Evolutionary conservation across 2,888 invertebrate genomes (phyloP), one percentile per base, ranked within the genome.

Genomic region (Drosophila pegasa): DNA sequence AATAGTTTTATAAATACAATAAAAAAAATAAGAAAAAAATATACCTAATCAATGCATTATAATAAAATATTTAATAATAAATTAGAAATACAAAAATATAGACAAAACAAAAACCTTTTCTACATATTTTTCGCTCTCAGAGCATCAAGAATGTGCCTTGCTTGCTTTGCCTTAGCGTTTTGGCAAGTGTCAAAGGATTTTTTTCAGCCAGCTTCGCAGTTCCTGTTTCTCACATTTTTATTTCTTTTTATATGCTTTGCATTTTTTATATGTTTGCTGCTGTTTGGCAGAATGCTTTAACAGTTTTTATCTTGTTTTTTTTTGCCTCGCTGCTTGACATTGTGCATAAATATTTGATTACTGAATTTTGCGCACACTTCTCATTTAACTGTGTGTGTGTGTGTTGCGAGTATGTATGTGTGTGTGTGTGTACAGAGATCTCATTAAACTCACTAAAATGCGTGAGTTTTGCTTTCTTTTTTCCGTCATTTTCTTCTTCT

Each of bases 341-440:
- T 73, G 51, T 66, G 75, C 51, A 73, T 78, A 75, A 85, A 81
- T 80, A 75, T 87, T 67, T 75, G 62, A 71, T 87, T 65, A 60
- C 48, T 51, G 51, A 73, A 65, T 66, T 78, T 64, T 59, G 57
- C 40, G 62, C 63, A 54, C 64, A 57, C 56, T 59, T 56, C 35
- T 51, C 20, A 33, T 38, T 38, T 47, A 20, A 20, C 47, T 62
- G 45, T 22, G 29, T 38, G 41, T 16, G 66, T 45, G 25, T 47
- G 55, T 20, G n/a, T n/a, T n/a, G n/a, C n/a, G n/a, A n/a, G 29
- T 38, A 37, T 16, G 66, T 45, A 18, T 47, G 55, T 20, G 22
- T 37, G 41, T 55, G 71, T 43, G 48, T 37, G 72, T 61, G 40
- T 54, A 27, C 52, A 27, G 45, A 33, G 37, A 41, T 65, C 75